Base-by-base conservation (phyloP, 2,797 vertebrate genomes). In the Scomberomorus guttatus region DNA sequence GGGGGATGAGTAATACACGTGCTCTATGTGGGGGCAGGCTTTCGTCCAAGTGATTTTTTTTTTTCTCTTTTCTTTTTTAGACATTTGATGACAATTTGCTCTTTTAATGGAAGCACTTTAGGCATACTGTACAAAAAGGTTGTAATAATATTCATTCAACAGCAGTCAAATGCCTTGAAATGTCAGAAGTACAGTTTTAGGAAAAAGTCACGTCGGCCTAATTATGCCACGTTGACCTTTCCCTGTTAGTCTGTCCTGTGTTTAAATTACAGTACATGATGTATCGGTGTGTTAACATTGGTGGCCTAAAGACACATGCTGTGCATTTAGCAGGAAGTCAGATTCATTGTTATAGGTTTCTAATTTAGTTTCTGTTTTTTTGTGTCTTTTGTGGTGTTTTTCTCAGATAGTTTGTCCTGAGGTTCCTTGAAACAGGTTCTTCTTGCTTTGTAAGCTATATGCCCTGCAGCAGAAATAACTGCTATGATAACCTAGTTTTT, bases 1-100 rank as follows among this genome's bases (percentile, higher is more conserved):
- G 88, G 83, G 88, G 88, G 90, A 87, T 91, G 90, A 92, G 87
- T 86, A 90, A 89, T 82, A 50, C 55, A 52, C 65, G 15, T 84
- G 80, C 77, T 89, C 81, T 83, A 85, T 87, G 85, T 90, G 87
- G 79, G 79, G 80, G 82, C 54, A 64, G 90, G 78, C 82, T 80
- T 79, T 77, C 20, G 55, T 92, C 80, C 83, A 84, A 89, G 74
- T 55, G 2, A 50, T 20, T 80, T 68, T 72, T 65, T 59, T 37
- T n/a, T 61, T 20, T 64, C 72, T 62, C 32, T 75, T 74, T 76
- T 56, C 32, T 72, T 81, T 74, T 66, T 75, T 39, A 71, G 69
- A 81, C 72, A 70, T 78, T 81, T 84, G 64, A 84, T 84, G 79
- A 75, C 62, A 71, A 74, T 77, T 77, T 81, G 72, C 70, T 77